Conservation (phyloP, 2,888 invertebrate species). For the Eledone cirrhosa region DNA sequence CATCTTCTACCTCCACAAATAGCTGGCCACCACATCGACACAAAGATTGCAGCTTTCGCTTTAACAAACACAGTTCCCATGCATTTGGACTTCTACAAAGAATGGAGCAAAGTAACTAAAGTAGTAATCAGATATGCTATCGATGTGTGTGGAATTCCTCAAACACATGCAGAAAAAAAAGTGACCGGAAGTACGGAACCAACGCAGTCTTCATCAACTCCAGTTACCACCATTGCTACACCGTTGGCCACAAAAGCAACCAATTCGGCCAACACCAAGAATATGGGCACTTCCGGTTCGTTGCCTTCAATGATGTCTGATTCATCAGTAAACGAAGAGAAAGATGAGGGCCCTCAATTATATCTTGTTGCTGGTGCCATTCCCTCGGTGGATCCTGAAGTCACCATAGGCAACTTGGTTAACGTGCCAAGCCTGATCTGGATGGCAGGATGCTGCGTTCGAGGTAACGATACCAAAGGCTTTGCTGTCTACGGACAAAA, state of each 20-base stretch:
- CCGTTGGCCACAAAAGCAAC: conserved; percentile 38
- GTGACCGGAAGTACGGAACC: conserved; percentile 30
- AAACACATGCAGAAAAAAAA: background rate
- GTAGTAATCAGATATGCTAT: conserved; percentile 47
- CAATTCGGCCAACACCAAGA: conserved; percentile 51
- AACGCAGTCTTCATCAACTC: conserved; percentile 29
- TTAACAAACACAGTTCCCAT: conserved; percentile 56
- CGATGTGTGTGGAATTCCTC: conserved; percentile 48
- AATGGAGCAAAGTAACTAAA: conserved; percentile 46
- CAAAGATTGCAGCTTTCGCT: conserved; percentile 48
- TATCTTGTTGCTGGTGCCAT: conserved; percentile 43
- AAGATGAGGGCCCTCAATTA: conserved; percentile 21
- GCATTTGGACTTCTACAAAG: conserved; percentile 46
- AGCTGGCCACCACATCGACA: conserved; percentile 43
- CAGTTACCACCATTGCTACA: conserved; percentile 40
- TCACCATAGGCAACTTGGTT: conserved; percentile 52
- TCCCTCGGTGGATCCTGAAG: conserved; percentile 38
- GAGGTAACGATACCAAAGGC: conserved; percentile 44
- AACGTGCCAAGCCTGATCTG: conserved; percentile 55
- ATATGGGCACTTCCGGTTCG: conserved; percentile 34
- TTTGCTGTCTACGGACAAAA: conserved; percentile 55
- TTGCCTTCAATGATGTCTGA: background rate
- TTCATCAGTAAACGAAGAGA: background rate
- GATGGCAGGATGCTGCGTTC: conserved; percentile 56
- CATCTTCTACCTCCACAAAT: conserved; percentile 50